These are phyloP conservation scores for Oscheius myriophilus DNA, from an alignment of 2,888 invertebrate species.

Conservation along the genomic window DNA sequence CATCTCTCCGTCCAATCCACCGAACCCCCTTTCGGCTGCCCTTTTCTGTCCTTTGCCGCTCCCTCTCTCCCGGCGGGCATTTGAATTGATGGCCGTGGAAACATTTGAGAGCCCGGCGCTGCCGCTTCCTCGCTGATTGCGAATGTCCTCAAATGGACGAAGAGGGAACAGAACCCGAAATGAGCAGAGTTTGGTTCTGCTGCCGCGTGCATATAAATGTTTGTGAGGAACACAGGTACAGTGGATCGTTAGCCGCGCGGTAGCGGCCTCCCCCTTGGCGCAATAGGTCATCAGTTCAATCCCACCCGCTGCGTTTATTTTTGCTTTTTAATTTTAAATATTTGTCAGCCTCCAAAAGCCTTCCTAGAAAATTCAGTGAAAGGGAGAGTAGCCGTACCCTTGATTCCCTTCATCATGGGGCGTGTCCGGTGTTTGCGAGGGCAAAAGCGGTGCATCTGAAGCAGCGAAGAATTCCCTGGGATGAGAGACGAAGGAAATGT, in stretches of 20 bases:
- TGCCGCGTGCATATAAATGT: too few species aligned
- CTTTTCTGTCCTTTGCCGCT: neutral
- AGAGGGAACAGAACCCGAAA: too few species aligned
- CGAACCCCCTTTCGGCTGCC: neutral
- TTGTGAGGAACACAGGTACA: too few species aligned
- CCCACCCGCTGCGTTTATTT: too few species aligned
- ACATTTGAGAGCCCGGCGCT: neutral
- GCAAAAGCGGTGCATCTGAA: constrained; percentile 14
- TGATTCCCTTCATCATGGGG: constrained; percentile 11
- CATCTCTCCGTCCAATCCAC: neutral
- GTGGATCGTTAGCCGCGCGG: too few species aligned
- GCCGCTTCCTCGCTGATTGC: neutral
- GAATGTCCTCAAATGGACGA: too few species aligned
- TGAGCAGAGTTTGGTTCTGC: too few species aligned
- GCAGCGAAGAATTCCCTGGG: constrained; percentile 28
- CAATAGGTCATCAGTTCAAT: too few species aligned
- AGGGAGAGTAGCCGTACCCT: neutral
- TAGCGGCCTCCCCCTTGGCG: too few species aligned
- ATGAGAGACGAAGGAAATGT: constrained; percentile 34
- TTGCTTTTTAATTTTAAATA: too few species aligned
- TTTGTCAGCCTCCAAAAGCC: too few species aligned
- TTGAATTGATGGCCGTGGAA: constrained; percentile 14
- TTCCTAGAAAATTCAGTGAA: too few species aligned
- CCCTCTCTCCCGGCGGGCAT: constrained; percentile 14
- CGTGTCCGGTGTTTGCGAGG: constrained; percentile 19